Percentiles rank a stretch among this genome's conserved stretches.
phyloP scores from a whole-genome alignment of 1,140 invertebrate genomes.

The Drosophila biarmipes region DNA sequence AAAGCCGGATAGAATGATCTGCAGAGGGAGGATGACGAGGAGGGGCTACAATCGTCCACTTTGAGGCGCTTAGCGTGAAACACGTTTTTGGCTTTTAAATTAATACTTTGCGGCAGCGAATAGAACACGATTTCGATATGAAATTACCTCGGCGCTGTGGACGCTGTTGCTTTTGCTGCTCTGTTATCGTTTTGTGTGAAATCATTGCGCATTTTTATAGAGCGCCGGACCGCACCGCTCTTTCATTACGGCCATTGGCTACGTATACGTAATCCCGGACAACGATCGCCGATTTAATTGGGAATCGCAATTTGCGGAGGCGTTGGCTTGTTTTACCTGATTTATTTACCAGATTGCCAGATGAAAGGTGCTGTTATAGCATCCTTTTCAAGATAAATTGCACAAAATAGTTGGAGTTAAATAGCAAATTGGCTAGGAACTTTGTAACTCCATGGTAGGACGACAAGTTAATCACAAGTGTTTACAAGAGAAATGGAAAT shows the following conservation, averaged over 20 bases:
- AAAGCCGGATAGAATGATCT: constrained; percentile 4
- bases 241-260: constrained; percentile 57
- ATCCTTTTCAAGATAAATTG: constrained; percentile 6
- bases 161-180: constrained; percentile 12
- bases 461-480: not conserved
- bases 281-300: constrained; percentile 38
- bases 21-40: not conserved
- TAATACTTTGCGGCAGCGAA: constrained; percentile 71
- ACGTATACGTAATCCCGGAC: constrained; percentile 31
- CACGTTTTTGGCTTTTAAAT: constrained; percentile 78
- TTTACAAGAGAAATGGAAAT: no score
- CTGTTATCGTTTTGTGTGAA: constrained; percentile 74
- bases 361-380: not conserved
- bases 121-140: constrained; percentile 79
- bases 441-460: not conserved
- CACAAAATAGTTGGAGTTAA: not conserved
- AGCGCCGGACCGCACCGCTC: constrained; percentile 39
- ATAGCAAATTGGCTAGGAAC: not conserved
- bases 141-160: constrained; percentile 69
- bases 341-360: constrained; percentile 2
- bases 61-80: constrained; percentile 72
- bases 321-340: constrained; percentile 30
- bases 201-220: constrained; percentile 67
- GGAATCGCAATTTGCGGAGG: constrained; percentile 30
- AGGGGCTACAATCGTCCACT: constrained; percentile 38